Percentiles rank a stretch among this genome's conserved stretches.
These are phyloP conservation scores for Gari tellinella DNA, from an alignment of 2,888 invertebrate species.

Conservation along the genomic window DNA sequence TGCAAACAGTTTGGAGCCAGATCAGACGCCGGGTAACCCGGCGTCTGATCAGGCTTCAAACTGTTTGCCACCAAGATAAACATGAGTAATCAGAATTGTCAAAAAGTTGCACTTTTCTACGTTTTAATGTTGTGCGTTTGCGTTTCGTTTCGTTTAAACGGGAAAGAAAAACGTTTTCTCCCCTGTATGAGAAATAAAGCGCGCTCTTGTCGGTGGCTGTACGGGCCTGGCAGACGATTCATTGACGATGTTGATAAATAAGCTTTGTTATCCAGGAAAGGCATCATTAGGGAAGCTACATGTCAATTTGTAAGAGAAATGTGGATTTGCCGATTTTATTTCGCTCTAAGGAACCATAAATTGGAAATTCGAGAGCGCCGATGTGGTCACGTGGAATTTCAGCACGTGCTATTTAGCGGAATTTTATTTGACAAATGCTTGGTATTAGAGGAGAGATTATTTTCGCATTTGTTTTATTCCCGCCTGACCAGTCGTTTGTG, in stretches of 20 bases:
- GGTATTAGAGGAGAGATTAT: conserved; percentile 1
- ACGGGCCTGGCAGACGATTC: neutral
- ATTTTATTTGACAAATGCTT: conserved; percentile 7
- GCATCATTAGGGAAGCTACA: conserved; percentile 3
- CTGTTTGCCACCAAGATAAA: too few species aligned
- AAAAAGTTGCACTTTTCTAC: too few species aligned
- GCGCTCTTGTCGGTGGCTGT: too few species aligned
- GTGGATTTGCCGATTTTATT: conserved; percentile 10
- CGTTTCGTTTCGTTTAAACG: too few species aligned
- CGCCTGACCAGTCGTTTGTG: neutral
- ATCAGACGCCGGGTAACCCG: too few species aligned
- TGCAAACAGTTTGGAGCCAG: too few species aligned
- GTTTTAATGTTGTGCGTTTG: too few species aligned
- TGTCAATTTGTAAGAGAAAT: conserved; percentile 10
- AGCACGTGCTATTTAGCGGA: conserved; percentile 13
- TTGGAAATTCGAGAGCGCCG: conserved; percentile 5
- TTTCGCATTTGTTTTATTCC: conserved; percentile 8
- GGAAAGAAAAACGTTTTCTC: too few species aligned
- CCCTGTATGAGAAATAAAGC: too few species aligned
- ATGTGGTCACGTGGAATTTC: conserved; percentile 9
- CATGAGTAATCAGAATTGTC: too few species aligned
- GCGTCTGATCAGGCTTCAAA: too few species aligned
- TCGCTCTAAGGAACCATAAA: conserved; percentile 12
- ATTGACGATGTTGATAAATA: conserved; percentile 4
- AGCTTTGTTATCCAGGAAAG: conserved; percentile 7